phyloP scores from a whole-genome alignment of 2,113 vertebrate genomes.

The Aspiorhynchus laticeps region DNA sequence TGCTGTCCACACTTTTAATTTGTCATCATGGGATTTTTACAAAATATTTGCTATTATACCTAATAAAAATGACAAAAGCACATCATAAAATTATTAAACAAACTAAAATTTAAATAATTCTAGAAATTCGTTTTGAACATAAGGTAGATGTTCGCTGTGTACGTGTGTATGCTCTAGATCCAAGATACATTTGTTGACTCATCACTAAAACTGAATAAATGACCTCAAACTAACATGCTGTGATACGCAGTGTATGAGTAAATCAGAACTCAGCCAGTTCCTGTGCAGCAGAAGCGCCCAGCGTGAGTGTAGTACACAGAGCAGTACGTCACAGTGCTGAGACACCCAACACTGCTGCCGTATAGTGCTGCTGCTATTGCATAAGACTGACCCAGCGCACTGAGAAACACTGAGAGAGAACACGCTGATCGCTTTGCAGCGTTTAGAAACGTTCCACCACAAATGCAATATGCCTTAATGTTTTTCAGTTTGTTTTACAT shows the following conservation, averaged over 20 bases:
- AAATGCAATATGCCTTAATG: not conserved
- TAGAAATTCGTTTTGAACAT: not conserved
- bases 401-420: not conserved
- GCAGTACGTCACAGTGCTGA: conserved; percentile 3
- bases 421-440: not conserved
- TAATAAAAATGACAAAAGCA: not conserved
- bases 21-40: not conserved
- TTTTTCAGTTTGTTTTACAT: not conserved
- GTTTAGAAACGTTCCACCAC: not conserved
- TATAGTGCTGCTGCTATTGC: conserved; percentile 15
- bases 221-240: conserved; percentile 31
- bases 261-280: conserved; percentile 15
- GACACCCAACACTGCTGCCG: conserved; percentile 1
- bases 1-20: not conserved
- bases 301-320: conserved; percentile 26
- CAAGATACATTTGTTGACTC: conserved; percentile 12
- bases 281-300: conserved; percentile 22
- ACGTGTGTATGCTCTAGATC: not conserved
- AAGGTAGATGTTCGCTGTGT: not conserved
- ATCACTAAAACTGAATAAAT: conserved; percentile 34
- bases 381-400: conserved; percentile 7
- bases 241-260: conserved; percentile 12
- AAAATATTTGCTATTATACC: not conserved
- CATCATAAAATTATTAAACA: not conserved
- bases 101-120: not conserved